Evolutionary conservation across 2,113 vertebrate genomes (phyloP).

Genomic region (Campylorhamphus procurvoides): DNA sequence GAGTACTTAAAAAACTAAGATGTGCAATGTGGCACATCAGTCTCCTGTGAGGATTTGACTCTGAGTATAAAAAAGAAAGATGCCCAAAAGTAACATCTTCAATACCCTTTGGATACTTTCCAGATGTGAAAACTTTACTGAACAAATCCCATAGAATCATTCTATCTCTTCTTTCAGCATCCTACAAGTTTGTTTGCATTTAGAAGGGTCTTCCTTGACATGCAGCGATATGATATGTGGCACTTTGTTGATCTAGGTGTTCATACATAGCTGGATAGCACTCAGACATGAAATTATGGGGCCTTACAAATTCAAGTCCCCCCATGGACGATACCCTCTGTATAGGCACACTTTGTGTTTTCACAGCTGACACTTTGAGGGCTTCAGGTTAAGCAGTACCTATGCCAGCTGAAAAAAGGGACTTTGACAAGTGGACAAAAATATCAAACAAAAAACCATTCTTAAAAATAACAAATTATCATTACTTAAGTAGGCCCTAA

Average conservation of each 20-base stretch:
- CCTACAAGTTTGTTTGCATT: background rate
- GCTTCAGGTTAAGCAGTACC: background rate
- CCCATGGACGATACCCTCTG: rapidly evolving
- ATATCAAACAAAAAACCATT: background rate
- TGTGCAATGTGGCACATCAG: background rate
- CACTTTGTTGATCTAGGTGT: background rate
- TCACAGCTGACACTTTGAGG: background rate
- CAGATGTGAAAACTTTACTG: background rate
- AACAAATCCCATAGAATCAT: background rate
- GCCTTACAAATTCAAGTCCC: background rate
- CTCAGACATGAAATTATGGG: background rate
- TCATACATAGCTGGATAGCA: background rate
- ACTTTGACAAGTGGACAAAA: background rate
- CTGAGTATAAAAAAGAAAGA: background rate
- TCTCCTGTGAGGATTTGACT: background rate
- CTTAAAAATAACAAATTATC: background rate
- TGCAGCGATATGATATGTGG: background rate
- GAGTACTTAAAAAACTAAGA: background rate
- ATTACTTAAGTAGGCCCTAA: background rate
- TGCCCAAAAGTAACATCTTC: background rate
- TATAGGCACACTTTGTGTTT: background rate
- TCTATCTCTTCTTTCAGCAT: background rate
- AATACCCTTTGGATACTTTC: background rate
- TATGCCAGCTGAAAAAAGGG: background rate
- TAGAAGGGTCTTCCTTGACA: background rate